These are phyloP conservation scores for Hydraecia micacea DNA, from an alignment of 2,888 invertebrate genomes.

Conservation along the genomic window DNA sequence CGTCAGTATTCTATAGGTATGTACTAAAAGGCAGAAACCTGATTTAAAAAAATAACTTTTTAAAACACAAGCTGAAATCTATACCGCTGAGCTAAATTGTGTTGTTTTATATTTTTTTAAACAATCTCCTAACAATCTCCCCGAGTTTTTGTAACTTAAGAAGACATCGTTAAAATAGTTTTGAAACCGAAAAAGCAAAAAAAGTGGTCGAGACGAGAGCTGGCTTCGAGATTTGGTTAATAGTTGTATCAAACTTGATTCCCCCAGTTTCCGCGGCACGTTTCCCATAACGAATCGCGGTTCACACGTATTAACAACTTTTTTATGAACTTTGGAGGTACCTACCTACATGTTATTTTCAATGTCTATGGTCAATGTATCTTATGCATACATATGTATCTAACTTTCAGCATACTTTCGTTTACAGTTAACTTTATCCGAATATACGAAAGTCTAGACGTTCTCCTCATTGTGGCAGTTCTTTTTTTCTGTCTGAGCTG, in stretches of 20 bases:
- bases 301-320: conserved; percentile 63
- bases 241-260: conserved; percentile 59
- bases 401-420: background rate
- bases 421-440: background rate
- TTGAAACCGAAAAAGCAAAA: conserved; percentile 54
- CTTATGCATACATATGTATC: background rate
- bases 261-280: conserved; percentile 60
- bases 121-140: conserved; percentile 32
- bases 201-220: conserved; percentile 41
- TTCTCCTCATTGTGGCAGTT: background rate
- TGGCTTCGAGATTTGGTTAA: conserved; percentile 54
- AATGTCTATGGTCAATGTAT: conserved; percentile 2
- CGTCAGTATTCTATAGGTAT: background rate
- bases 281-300: conserved; percentile 62
- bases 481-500: background rate
- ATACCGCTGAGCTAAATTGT: conserved; percentile 1
- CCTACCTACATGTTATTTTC: conserved; percentile 25
- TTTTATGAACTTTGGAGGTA: conserved; percentile 40
- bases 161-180: conserved; percentile 65
- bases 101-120: conserved; percentile 28
- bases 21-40: background rate
- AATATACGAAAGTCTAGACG: background rate
- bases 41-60: conserved; percentile 2
- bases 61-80: conserved; percentile 9
- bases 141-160: conserved; percentile 51